Conservation (phyloP, 2,797 vertebrate species). For the Phoxinus dragarum region DNA sequence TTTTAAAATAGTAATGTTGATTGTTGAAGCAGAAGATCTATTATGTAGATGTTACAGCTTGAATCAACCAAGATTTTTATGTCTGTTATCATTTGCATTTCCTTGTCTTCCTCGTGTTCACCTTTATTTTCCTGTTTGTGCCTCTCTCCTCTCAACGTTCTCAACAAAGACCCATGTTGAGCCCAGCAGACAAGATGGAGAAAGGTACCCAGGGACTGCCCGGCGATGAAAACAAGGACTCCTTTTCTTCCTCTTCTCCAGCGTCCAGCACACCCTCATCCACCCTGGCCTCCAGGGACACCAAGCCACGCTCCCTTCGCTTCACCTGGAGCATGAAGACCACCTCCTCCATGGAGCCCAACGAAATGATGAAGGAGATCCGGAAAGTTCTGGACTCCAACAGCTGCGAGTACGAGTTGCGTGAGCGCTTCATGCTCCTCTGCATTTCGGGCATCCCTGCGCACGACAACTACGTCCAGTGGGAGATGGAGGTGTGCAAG, state of each 20-base stretch:
- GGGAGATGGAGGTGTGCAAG: constrained; percentile 90
- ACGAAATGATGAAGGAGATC: constrained; percentile 88
- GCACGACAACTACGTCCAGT: constrained; percentile 83
- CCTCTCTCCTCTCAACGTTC: constrained; percentile 20
- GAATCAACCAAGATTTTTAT: constrained; percentile 11
- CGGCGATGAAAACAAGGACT: constrained; percentile 68
- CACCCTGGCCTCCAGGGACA: constrained; percentile 63
- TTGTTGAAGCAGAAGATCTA: not conserved
- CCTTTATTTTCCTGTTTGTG: constrained; percentile 22
- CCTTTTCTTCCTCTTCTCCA: constrained; percentile 61
- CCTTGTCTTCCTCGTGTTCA: constrained; percentile 16
- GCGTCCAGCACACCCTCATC: constrained; percentile 59
- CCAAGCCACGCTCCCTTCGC: constrained; percentile 81
- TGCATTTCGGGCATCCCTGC: constrained; percentile 80
- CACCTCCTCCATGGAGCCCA: constrained; percentile 85
- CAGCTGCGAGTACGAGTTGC: constrained; percentile 83
- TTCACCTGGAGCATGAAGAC: constrained; percentile 89
- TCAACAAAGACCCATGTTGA: constrained; percentile 66
- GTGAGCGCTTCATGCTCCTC: constrained; percentile 84
- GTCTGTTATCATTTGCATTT: not conserved
- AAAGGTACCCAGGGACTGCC: constrained; percentile 61
- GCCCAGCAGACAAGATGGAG: constrained; percentile 68
- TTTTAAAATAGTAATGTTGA: not conserved
- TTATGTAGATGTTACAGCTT: constrained; percentile 17
- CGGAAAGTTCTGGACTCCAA: constrained; percentile 87